Evolutionary conservation across 92 coral and sea anemone species (phyloP).

Genomic region (Porites evermanni): DNA sequence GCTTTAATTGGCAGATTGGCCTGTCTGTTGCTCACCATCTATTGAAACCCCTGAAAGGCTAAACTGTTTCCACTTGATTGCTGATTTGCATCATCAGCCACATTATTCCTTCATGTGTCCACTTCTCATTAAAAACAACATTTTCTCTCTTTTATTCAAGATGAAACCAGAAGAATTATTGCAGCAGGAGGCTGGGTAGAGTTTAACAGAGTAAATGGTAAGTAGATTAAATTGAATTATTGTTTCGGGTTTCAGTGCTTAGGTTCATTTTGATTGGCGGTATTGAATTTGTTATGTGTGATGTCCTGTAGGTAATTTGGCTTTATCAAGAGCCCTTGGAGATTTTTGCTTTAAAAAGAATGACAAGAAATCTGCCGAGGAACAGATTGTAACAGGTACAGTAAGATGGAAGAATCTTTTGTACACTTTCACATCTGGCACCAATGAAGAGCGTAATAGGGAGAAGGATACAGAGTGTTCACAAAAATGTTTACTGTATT

Average conservation of each 20-base stretch:
- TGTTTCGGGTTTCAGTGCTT: no score
- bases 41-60: no score
- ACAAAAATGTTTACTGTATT: neutral
- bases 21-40: no score
- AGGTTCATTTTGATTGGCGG: no score
- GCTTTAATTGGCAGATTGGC: no score
- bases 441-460: no score
- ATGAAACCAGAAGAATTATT: constrained; percentile 97
- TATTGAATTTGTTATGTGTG: neutral
- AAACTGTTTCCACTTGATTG: no score
- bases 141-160: constrained; percentile 53
- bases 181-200: constrained; percentile 99
- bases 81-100: no score
- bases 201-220: constrained; percentile 99
- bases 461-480: no score
- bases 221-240: neutral
- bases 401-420: neutral
- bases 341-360: constrained; percentile 99
- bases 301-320: constrained; percentile 81
- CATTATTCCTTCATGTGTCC: no score
- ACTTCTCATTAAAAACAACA: no score
- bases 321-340: constrained; percentile 98
- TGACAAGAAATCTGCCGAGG: constrained; percentile 93
- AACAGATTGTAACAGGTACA: constrained; percentile 98
- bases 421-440: no score